Evolutionary conservation across 1,140 invertebrate genomes (phyloP), one percentile per base, ranked within the genome.

Genomic region (Monomorium pharaonis): DNA sequence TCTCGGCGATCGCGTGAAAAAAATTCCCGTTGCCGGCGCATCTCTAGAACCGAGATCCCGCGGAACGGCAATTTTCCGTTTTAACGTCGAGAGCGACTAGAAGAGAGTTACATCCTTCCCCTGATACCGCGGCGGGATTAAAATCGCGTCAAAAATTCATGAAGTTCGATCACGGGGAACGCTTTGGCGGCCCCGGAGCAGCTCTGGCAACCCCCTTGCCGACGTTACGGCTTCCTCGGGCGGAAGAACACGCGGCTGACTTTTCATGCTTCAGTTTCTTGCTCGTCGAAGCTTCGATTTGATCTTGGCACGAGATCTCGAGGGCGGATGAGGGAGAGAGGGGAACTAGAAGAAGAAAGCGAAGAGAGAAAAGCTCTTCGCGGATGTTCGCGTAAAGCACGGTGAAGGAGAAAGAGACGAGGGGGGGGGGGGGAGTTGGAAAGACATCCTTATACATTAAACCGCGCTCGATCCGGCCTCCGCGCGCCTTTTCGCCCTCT

Each of bases 81-180:
- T 83, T 44, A 72, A 72, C 67, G n/a, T 47, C 18, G 54, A 12
- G 21, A n/a, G 30, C 78, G 62, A 24, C 27, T 18, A 47, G 37
- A 62, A 27, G 37, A 44, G 51, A 83, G 51, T 47, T 58, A 80
- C 78, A 80, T 54, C n/a, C 37, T 33, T 58, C 67, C 56, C 7
- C 18, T n/a, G 78, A 81, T 70, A 70, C 4, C 51, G 78, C 78
- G 67, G 49, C 47, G 78, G 78, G 67, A 83, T 83, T 83, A 83
- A 83, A 83, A 74, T 83, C 67, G 78, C 67, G 78, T 83, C 78
- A 72, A 72, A 83, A 72, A 83, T 83, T 83, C 78, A 83, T 83
- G 78, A 83, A 58, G 69, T 83, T 83, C 78, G 78, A 83, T 83
- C 78, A 72, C 51, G 51, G 18, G 10, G 78, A 72, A 7, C 30